phyloP scores from a whole-genome alignment of 2,797 vertebrate genomes.

The Periophthalmus magnuspinnatus region DNA sequence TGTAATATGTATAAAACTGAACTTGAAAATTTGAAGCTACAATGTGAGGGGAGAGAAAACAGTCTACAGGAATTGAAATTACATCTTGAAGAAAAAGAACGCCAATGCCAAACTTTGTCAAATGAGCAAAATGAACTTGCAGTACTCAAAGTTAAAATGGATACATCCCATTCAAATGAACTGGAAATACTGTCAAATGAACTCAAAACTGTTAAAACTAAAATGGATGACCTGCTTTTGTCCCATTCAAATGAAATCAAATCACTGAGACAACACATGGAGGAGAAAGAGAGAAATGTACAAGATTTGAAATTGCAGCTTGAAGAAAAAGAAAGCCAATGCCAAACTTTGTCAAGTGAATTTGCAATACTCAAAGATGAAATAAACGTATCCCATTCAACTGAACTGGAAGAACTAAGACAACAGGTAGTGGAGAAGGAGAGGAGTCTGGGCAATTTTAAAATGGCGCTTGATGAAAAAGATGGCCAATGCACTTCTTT shows the following conservation, averaged over 20 bases:
- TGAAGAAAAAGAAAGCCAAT: not conserved
- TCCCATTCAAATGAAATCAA: not conserved
- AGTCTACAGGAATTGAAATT: conserved; percentile 49
- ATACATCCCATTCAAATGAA: not conserved
- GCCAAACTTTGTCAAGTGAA: not conserved
- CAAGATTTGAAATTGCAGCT: not conserved
- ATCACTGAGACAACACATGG: not conserved
- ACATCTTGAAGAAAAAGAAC: conserved; percentile 56
- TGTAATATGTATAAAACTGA: conserved; percentile 56
- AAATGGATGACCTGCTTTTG: too few relatives aligned
- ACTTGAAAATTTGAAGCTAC: conserved; percentile 33
- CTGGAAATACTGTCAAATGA: too few relatives aligned
- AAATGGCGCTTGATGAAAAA: not conserved
- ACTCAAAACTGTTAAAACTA: too few relatives aligned
- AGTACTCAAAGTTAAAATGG: not conserved
- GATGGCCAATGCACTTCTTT: not conserved
- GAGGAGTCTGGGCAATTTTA: not conserved
- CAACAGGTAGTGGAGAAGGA: not conserved
- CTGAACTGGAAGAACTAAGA: not conserved
- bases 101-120: conserved; percentile 49
- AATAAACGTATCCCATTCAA: not conserved
- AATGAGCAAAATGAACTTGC: not conserved
- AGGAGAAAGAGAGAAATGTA: not conserved
- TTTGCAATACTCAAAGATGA: not conserved
- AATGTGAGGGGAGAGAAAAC: conserved; percentile 57